Percentiles rank a stretch among this genome's conserved stretches.
Evolutionary conservation across 2,797 vertebrate species (phyloP).

Genomic region (Macropus fuliginosus): DNA sequence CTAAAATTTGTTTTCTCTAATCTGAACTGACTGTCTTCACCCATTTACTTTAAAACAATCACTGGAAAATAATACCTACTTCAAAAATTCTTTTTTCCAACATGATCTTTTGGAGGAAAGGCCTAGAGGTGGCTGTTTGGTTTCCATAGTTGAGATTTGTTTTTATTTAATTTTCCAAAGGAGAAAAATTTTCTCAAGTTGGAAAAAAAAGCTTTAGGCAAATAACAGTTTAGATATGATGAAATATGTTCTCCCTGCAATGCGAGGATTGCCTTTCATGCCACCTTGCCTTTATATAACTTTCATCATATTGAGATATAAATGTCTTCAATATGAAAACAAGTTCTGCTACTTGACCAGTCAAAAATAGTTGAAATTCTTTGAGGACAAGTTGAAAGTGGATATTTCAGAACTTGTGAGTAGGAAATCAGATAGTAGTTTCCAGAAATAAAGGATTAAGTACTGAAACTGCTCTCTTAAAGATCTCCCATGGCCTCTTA

Average conservation of each 20-base stretch:
- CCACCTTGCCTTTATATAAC: conserved; percentile 24
- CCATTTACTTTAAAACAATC: conserved; percentile 41
- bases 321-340: background rate
- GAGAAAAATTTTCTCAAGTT: conserved; percentile 50
- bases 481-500: background rate
- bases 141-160: conserved; percentile 30
- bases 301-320: conserved; percentile 49
- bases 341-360: background rate
- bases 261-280: conserved; percentile 23
- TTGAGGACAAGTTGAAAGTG: conserved; percentile 14
- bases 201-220: conserved; percentile 62
- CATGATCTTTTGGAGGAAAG: background rate
- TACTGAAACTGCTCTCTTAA: background rate
- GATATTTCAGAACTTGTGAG: background rate
- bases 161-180: conserved; percentile 44
- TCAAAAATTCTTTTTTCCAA: background rate
- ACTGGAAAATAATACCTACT: conserved; percentile 28
- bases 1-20: conserved; percentile 10
- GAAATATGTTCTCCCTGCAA: conserved; percentile 17
- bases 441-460: background rate
- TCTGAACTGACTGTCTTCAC: background rate
- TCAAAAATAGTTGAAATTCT: conserved; percentile 47
- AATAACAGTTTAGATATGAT: conserved; percentile 35
- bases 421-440: background rate
- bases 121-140: background rate